Conservation (phyloP, 1,140 invertebrate species). For the Pollicipes pollicipes region DNA sequence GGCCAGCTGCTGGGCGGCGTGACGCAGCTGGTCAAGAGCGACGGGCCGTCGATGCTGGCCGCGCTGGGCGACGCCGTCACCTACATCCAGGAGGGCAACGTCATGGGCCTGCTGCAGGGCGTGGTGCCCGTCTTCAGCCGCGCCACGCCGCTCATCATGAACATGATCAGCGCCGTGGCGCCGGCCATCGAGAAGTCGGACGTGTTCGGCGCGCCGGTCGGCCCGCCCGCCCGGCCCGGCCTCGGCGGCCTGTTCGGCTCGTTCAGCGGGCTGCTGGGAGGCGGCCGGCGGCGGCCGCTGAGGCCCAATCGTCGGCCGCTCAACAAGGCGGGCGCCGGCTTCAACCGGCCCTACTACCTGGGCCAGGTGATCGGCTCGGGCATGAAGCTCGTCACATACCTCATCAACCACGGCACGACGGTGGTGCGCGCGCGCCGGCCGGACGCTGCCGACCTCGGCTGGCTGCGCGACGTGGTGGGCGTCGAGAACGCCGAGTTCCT, state of each 20-base stretch:
- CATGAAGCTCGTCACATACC: not conserved
- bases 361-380: not conserved
- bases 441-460: conserved; percentile 6
- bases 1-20: not conserved
- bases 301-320: not conserved
- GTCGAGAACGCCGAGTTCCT: not conserved
- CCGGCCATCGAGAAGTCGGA: not conserved
- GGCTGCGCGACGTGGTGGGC: conserved; percentile 1
- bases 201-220: not conserved
- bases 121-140: not conserved
- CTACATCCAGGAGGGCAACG: not conserved
- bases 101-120: not conserved
- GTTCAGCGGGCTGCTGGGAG: not conserved
- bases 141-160: not conserved
- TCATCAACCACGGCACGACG: conserved; percentile 5
- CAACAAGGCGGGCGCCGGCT: not conserved
- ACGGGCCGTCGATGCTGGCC: not conserved
- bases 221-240: too few species aligned
- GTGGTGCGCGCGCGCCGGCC: conserved; percentile 2
- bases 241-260: not conserved
- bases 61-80: not conserved
- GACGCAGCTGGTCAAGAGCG: not conserved
- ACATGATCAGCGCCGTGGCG: not conserved
- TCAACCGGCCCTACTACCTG: not conserved
- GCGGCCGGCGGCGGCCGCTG: too few species aligned